phyloP scores from a whole-genome alignment of 2,797 vertebrate species.

The Phyllotis vaccarum region DNA sequence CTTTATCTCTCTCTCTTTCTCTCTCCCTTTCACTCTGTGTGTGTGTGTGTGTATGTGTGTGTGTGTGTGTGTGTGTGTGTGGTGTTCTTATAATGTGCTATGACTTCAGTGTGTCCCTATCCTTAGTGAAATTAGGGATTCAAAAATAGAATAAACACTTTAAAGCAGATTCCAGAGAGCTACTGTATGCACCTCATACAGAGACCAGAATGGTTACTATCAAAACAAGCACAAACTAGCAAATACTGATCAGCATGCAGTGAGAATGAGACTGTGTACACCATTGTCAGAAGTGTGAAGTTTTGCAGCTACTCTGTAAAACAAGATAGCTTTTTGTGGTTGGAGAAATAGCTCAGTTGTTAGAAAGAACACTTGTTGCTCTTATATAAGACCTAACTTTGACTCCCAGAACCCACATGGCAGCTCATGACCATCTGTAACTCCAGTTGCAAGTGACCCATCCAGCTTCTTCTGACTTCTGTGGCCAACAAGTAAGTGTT shows the following conservation, averaged over 20 bases:
- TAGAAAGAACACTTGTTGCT: not conserved
- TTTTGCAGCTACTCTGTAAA: not conserved
- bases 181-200: not conserved
- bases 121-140: not conserved
- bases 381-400: not conserved
- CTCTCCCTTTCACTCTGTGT: too few species aligned
- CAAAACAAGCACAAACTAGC: not conserved
- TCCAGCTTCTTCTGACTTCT: not conserved
- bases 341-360: not conserved
- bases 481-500: not conserved
- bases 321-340: not conserved
- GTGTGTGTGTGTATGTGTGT: too few species aligned
- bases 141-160: not conserved
- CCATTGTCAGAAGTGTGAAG: not conserved
- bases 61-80: too few species aligned
- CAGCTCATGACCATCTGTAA: not conserved
- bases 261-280: too few species aligned
- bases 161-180: not conserved
- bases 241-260: not conserved
- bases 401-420: not conserved
- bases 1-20: too few species aligned
- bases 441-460: not conserved
- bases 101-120: not conserved
- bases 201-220: too few species aligned
- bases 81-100: not conserved